These are phyloP conservation scores for Triops cancriformis DNA, from an alignment of 1,140 invertebrate genomes.

Conservation along the genomic window DNA sequence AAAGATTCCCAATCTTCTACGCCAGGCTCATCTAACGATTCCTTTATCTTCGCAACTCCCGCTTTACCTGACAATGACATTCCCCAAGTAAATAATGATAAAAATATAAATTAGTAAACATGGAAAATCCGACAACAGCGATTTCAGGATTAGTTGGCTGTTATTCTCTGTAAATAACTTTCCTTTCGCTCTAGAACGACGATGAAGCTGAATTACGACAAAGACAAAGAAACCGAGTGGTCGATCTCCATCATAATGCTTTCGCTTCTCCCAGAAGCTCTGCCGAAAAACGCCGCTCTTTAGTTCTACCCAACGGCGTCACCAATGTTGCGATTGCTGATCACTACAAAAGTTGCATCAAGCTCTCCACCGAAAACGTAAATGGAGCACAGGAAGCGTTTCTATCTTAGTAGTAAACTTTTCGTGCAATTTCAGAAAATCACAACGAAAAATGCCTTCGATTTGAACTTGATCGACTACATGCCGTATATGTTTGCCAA, in stretches of 20 bases:
- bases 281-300: slow-evolving; percentile 29
- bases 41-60: background rate
- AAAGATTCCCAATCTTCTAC: background rate
- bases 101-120: too few species aligned
- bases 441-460: slow-evolving; percentile 74
- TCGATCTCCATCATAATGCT: slow-evolving; percentile 33
- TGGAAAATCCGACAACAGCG: too few species aligned
- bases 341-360: slow-evolving; percentile 57
- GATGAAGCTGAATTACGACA: slow-evolving; percentile 39
- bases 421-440: slow-evolving; percentile 54
- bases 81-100: background rate
- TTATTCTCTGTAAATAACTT: background rate
- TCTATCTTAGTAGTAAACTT: background rate
- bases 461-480: slow-evolving; percentile 69
- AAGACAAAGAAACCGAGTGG: slow-evolving; percentile 35
- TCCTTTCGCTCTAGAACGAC: slow-evolving; percentile 32
- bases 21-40: background rate
- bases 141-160: background rate
- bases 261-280: slow-evolving; percentile 29
- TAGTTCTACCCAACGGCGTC: slow-evolving; percentile 35
- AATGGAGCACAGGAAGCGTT: slow-evolving; percentile 31
- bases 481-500: slow-evolving; percentile 61
- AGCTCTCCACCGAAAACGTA: slow-evolving; percentile 58
- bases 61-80: background rate
- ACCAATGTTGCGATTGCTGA: slow-evolving; percentile 47